Evolutionary conservation across 2,888 invertebrate genomes (phyloP), one percentile per base, ranked within the genome.

Genomic region (Drosophila basisetae): DNA sequence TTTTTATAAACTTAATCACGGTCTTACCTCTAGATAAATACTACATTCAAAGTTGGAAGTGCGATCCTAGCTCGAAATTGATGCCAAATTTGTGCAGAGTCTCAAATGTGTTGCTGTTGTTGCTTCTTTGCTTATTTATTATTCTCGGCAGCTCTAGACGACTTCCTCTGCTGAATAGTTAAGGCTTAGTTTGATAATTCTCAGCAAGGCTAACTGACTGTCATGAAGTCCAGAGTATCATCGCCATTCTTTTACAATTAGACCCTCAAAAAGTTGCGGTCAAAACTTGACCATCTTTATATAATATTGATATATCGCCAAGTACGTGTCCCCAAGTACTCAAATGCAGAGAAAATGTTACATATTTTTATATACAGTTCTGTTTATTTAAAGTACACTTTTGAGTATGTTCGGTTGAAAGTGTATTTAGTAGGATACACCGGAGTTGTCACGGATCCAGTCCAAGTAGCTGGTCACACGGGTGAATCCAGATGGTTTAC

Each of bases 401-500:
- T 10, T 4, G 16, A 47, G n/a, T 50, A 39, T 22, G 18, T 54
- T 49, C 35, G 33, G 13, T 22, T 22, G 18, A 49, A 49, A 68
- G 30, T 60, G 53, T 33, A 49, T 50, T 86, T 82, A 89, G 60
- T 73, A 63, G 43, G 60, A 52, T 16, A 91, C 33, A 37, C 85
- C 91, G 31, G 86, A 65, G 33, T 87, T 83, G 0, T 30, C 4
- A 58, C 73, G 65, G 55, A 92, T 92, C 92, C 92, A 92, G 22
- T 74, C 64, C 70, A 90, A 65, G 76, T 79, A 91, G 61, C 76
- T 76, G 62, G 91, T 90, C 1, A 84, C 53, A 70, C 90, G 89
- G 9, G 84, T 86, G 68, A 90, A 91, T 5, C 80, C 91, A 79
- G 82, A 77, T 18, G 91, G 84, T 5, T 63, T 65, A 7, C 89